These are phyloP conservation scores for Valencia hispanica DNA, from an alignment of 2,797 vertebrate genomes.

Conservation along the genomic window DNA sequence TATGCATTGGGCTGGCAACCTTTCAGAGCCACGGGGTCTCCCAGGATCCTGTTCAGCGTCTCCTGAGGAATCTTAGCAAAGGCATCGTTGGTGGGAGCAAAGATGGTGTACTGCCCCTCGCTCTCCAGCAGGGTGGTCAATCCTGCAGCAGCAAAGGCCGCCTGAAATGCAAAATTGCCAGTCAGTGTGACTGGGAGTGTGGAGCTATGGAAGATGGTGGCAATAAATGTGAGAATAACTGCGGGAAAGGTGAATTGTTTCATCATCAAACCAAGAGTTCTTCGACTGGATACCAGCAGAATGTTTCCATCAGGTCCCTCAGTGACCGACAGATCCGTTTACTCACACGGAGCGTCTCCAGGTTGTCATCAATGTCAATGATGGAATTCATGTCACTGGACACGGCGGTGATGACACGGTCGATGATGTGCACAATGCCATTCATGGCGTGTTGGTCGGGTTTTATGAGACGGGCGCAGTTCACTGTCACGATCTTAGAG, in stretches of 20 bases:
- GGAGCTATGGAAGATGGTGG: not conserved
- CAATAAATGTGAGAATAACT: not conserved
- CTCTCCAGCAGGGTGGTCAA: slow-evolving; percentile 87
- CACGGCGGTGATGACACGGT: slow-evolving; percentile 94
- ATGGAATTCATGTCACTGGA: slow-evolving; percentile 88
- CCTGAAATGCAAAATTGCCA: slow-evolving; percentile 71
- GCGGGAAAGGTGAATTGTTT: not conserved
- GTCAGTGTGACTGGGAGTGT: not conserved
- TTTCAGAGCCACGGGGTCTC: slow-evolving; percentile 91
- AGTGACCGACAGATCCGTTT: not conserved
- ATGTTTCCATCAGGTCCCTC: not conserved
- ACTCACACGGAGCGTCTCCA: slow-evolving; percentile 91
- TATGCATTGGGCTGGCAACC: slow-evolving; percentile 73
- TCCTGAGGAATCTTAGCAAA: slow-evolving; percentile 92
- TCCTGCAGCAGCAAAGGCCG: slow-evolving; percentile 90
- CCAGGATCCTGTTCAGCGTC: slow-evolving; percentile 91
- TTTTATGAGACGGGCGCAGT: slow-evolving; percentile 94
- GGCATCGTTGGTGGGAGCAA: slow-evolving; percentile 95
- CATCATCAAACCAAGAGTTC: not conserved
- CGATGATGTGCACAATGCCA: slow-evolving; percentile 95
- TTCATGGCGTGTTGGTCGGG: slow-evolving; percentile 96
- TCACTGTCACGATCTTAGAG: slow-evolving; percentile 92
- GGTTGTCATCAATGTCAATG: slow-evolving; percentile 89
- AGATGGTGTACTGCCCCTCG: slow-evolving; percentile 89
- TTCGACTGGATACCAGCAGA: too few relatives aligned